Percentiles rank a stretch among this genome's conserved stretches.
phyloP scores from a whole-genome alignment of 64 coral and sea anemone species.

The Hydrozoanthus tunicans region DNA sequence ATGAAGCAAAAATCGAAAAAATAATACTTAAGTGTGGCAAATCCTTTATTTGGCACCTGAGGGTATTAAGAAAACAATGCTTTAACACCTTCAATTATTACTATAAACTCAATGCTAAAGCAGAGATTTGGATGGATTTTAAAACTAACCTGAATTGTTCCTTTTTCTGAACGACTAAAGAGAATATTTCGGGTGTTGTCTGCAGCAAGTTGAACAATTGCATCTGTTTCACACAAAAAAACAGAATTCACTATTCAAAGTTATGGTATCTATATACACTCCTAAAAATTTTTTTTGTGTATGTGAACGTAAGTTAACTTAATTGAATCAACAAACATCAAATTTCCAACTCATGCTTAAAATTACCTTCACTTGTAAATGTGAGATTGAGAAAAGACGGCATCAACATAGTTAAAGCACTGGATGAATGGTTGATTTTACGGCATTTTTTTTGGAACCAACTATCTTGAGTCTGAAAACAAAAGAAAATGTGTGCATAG shows the following conservation, averaged over 20 bases:
- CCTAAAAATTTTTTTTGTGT: too few species aligned
- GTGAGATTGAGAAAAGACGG: conserved; percentile 90
- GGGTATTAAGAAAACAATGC: too few species aligned
- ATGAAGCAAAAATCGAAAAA: too few species aligned
- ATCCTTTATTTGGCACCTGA: too few species aligned
- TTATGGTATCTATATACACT: background rate
- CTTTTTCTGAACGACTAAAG: conserved; percentile 89
- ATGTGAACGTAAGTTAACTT: too few species aligned
- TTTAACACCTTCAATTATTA: background rate
- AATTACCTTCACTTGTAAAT: conserved; percentile 91
- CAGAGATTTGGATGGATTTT: background rate
- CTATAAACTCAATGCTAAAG: background rate
- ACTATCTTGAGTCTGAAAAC: conserved; percentile 69
- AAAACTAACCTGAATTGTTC: conserved; percentile 82
- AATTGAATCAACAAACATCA: background rate
- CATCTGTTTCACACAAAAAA: conserved; percentile 59
- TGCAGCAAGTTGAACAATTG: conserved; percentile 83
- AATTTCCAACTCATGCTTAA: background rate
- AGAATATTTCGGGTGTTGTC: conserved; percentile 96
- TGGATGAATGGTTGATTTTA: conserved; percentile 96
- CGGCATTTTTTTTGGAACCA: conserved; percentile 98
- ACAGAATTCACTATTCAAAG: background rate
- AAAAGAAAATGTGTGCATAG: background rate
- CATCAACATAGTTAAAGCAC: conserved; percentile 81
- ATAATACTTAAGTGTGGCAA: too few species aligned